Base-by-base conservation (phyloP, 2,797 vertebrate species). In the Dipus sagitta region DNA sequence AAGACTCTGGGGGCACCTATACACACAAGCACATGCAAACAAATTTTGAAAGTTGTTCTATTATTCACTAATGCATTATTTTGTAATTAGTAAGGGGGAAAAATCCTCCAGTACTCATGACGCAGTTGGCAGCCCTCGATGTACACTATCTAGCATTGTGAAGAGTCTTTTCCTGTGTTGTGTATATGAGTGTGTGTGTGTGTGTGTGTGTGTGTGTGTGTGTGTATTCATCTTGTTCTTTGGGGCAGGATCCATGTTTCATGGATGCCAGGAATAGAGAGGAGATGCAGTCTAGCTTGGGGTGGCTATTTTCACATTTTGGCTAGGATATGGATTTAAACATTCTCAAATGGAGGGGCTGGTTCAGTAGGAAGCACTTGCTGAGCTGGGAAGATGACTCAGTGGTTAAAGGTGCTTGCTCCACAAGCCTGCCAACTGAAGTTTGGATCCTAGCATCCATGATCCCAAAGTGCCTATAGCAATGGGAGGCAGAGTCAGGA, bases 251-350 rank as follows among this genome's bases (percentile, higher is more conserved):
- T 18, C n/a, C 3, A 47, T 92, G 64, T 72, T 95, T 79, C 26
- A 4, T 11, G 15, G n/a, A 42, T 76, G 38, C 78, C 26, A 75
- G 11, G 71, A 20, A 62, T 4, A 70, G 34, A 67, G 84, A 81
- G 28, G 64, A 94, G 58, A 79, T 32, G 67, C 13, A 72, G 4
- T 17, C 6, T 90, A 58, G 26, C 64, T 86, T n/a, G 8, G 11
- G 68, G 80, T 88, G 84, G 58, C 23, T 65, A 17, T 75, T 86
- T 75, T 34, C 58, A 67, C 60, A 47, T 87, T 91, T 91, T 78
- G 65, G 32, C 26, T 65, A 65, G 47, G 14, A 24, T 3, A 3
- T 20, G 20, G 47, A 10, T 70, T 90, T 90, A 67, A 14, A 58
- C 12, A 15, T 58, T 58, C 54, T 58, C 54, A 17, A 15, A 15